Percentiles rank a stretch among this genome's conserved stretches.
These are phyloP conservation scores for Holcopasites calliopsidis DNA, from an alignment of 1,140 invertebrate species.

Conservation along the genomic window DNA sequence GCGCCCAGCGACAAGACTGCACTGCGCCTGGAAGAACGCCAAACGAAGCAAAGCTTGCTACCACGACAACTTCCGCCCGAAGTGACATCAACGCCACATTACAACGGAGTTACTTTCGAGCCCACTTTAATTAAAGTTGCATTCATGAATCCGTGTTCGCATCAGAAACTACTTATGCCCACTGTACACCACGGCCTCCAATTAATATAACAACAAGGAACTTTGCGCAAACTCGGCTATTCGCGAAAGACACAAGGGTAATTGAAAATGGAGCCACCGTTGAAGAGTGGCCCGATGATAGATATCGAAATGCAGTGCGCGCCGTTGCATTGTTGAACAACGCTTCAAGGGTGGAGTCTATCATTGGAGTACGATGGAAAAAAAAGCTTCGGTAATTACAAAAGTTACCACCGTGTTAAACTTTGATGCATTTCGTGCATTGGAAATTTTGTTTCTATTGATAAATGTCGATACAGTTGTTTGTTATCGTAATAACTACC, in stretches of 20 bases:
- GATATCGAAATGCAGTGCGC: neutral
- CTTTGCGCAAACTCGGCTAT: too few relatives aligned
- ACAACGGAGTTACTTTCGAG: conserved; percentile 35
- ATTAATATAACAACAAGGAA: conserved; percentile 25
- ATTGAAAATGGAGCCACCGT: neutral
- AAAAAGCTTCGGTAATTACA: neutral
- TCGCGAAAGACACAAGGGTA: neutral
- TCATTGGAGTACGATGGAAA: neutral
- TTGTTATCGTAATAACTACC: too few relatives aligned
- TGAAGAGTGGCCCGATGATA: neutral
- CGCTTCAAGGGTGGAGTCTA: neutral
- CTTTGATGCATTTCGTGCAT: neutral
- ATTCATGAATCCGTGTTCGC: neutral
- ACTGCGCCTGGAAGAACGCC: conserved; percentile 57
- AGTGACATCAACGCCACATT: conserved; percentile 28
- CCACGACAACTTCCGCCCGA: conserved; percentile 40
- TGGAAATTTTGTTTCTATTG: neutral
- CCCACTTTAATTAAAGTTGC: conserved; percentile 29
- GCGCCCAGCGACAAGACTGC: conserved; percentile 48
- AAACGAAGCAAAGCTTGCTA: conserved; percentile 36
- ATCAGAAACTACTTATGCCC: conserved; percentile 17
- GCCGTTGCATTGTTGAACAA: neutral
- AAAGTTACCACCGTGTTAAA: neutral
- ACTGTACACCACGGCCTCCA: neutral
- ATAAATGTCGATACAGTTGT: too few relatives aligned